phyloP scores from a whole-genome alignment of 1,140 invertebrate genomes.

The Drosophila saltans region DNA sequence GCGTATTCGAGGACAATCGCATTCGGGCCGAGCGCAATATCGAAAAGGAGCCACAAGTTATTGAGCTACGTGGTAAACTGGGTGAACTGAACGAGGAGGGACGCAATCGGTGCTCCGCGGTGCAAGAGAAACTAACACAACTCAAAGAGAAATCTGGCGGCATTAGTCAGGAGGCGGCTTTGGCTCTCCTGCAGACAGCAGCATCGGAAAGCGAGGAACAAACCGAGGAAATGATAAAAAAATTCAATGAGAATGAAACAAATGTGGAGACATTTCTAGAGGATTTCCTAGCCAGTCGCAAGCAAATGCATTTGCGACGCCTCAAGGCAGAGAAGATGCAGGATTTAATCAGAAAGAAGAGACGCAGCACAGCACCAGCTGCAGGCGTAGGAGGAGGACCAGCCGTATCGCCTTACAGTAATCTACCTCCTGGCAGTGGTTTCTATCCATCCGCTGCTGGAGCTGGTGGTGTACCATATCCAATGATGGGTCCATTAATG shows the following conservation, averaged over 20 bases:
- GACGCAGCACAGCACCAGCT: slow-evolving; percentile 56
- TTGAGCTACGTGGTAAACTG: slow-evolving; percentile 88
- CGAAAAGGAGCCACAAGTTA: slow-evolving; percentile 90
- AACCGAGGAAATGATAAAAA: slow-evolving; percentile 91
- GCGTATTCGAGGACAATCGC: slow-evolving; percentile 92
- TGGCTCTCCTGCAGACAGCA: slow-evolving; percentile 92
- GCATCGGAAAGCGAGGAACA: slow-evolving; percentile 94
- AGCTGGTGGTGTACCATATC: slow-evolving; percentile 83
- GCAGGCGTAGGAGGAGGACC: slow-evolving; percentile 11
- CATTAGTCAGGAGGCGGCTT: slow-evolving; percentile 90
- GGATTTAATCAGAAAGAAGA: slow-evolving; percentile 87
- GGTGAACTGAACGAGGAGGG: slow-evolving; percentile 88
- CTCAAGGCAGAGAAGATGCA: slow-evolving; percentile 94
- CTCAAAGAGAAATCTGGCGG: slow-evolving; percentile 88
- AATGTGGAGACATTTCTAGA: slow-evolving; percentile 92
- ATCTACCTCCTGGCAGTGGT: slow-evolving; percentile 48
- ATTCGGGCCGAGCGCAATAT: slow-evolving; percentile 94
- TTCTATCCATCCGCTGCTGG: slow-evolving; percentile 58
- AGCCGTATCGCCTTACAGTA: slow-evolving; percentile 52
- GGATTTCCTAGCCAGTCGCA: slow-evolving; percentile 89
- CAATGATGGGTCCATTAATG: slow-evolving; percentile 84
- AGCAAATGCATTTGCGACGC: slow-evolving; percentile 90
- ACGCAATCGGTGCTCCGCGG: slow-evolving; percentile 86
- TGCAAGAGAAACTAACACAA: slow-evolving; percentile 88
- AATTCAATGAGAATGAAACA: slow-evolving; percentile 89